These are phyloP conservation scores for Hydroisotoma schaefferi DNA, from an alignment of 2,888 invertebrate genomes.

Conservation along the genomic window DNA sequence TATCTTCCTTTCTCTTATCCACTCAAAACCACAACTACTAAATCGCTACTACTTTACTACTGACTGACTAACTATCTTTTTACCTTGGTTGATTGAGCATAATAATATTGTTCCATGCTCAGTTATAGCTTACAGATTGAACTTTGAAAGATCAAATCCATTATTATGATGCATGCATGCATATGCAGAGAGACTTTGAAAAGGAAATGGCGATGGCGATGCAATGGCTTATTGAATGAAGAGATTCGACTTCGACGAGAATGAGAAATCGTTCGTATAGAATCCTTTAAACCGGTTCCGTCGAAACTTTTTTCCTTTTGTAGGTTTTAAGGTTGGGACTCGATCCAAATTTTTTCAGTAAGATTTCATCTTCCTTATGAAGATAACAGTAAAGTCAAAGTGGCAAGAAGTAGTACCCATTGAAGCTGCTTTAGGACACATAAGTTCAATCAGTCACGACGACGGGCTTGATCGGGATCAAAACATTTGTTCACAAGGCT, in stretches of 20 bases:
- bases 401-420: no score
- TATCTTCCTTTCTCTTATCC: not conserved
- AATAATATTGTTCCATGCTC: no score
- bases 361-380: conserved; percentile 36
- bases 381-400: conserved; percentile 9
- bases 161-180: not conserved
- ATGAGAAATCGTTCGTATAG: no score
- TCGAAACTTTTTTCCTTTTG: conserved; percentile 35
- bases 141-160: not conserved
- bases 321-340: conserved; percentile 41
- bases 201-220: no score
- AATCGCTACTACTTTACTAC: no score
- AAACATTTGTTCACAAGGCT: not conserved
- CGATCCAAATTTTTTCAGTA: conserved; percentile 40
- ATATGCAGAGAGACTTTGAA: not conserved
- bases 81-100: no score
- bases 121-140: no score
- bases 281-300: conserved; percentile 27
- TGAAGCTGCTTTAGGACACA: no score
- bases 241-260: no score
- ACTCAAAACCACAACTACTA: no score
- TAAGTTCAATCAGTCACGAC: conserved; percentile 2
- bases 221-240: no score
- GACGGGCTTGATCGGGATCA: not conserved
- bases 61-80: no score